A percentile compares a stretch with the other conserved stretches of the same genome.
phyloP scores from a whole-genome alignment of 2,888 invertebrate genomes.

The Romanomermis culicivorax region DNA sequence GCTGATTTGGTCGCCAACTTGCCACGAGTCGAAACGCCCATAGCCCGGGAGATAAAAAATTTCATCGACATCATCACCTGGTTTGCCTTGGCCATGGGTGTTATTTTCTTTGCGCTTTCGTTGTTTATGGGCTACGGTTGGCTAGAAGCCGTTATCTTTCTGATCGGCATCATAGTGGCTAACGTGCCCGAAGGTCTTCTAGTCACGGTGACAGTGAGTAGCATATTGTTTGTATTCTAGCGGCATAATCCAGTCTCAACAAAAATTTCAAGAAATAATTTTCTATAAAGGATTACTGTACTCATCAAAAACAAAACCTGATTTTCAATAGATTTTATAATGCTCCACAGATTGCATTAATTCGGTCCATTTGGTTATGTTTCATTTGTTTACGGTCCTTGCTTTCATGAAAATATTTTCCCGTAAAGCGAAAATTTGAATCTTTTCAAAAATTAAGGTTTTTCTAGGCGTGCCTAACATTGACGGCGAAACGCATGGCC shows the following conservation, averaged over 20 bases:
- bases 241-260: no score
- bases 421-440: no score
- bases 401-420: no score
- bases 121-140: slow-evolving; percentile 91
- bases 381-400: no score
- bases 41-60: slow-evolving; percentile 55
- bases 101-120: slow-evolving; percentile 91
- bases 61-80: slow-evolving; percentile 28
- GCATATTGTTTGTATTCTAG: not conserved
- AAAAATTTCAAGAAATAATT: no score
- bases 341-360: no score
- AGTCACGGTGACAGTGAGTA: slow-evolving; percentile 73
- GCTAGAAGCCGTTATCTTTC: slow-evolving; percentile 96
- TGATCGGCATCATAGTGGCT: slow-evolving; percentile 97
- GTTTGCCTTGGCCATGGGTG: slow-evolving; percentile 38
- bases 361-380: no score
- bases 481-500: slow-evolving; percentile 98
- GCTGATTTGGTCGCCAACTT: slow-evolving; percentile 77
- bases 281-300: no score
- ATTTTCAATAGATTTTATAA: no score
- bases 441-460: no score
- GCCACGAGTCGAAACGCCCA: slow-evolving; percentile 84
- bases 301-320: no score
- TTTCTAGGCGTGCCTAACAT: slow-evolving; percentile 57
- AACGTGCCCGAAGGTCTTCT: slow-evolving; percentile 96